phyloP scores from a whole-genome alignment of 2,888 invertebrate genomes.

The Drosophila mettleri region DNA sequence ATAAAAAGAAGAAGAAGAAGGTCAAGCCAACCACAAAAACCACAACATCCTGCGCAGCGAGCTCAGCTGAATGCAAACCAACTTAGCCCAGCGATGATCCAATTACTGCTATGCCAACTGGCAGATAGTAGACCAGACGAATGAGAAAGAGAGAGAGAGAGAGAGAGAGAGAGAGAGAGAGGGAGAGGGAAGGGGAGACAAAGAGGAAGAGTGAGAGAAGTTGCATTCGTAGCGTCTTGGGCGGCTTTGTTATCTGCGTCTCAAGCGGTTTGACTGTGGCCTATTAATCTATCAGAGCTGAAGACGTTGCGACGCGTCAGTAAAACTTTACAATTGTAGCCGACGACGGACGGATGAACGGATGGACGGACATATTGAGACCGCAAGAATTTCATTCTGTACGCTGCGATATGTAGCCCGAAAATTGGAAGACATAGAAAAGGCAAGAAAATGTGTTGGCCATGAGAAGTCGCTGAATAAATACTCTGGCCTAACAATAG shows the following conservation, averaged over 20 bases:
- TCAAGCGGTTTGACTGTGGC: conserved; percentile 61
- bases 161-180: background rate
- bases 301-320: conserved; percentile 34
- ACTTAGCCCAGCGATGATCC: conserved; percentile 39
- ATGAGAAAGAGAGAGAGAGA: conserved; percentile 7
- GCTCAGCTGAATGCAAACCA: background rate
- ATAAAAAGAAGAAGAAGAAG: conserved; percentile 7
- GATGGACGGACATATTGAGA: conserved; percentile 10
- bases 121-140: conserved; percentile 40
- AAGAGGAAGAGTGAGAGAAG: background rate
- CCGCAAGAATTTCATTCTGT: conserved; percentile 51
- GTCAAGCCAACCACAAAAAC: conserved; percentile 62
- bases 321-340: conserved; percentile 15
- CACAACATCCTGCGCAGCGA: conserved; percentile 64
- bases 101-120: conserved; percentile 47
- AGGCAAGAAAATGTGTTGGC: conserved; percentile 7
- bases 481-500: conserved; percentile 8
- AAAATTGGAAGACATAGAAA: conserved; percentile 12
- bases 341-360: background rate
- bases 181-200: background rate
- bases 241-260: conserved; percentile 35
- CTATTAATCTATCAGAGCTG: conserved; percentile 73
- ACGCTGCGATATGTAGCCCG: conserved; percentile 34
- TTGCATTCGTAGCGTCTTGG: conserved; percentile 40
- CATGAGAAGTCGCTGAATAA: background rate